These are phyloP conservation scores for Camponotus vicinus DNA, from an alignment of 1,140 invertebrate species.

Conservation along the genomic window DNA sequence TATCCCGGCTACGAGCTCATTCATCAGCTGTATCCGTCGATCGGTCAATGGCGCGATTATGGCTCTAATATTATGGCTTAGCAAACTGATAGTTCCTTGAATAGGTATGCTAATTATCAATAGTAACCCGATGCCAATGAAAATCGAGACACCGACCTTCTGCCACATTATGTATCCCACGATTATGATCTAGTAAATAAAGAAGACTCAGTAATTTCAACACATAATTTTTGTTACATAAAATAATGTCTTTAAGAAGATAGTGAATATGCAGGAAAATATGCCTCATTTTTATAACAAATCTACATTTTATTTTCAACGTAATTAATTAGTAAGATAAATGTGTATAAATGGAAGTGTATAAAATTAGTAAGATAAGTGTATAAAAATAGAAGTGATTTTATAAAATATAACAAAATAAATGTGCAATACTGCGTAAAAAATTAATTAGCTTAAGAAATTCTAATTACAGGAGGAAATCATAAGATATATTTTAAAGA, in stretches of 20 bases:
- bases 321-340: neutral
- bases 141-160: slow-evolving; percentile 89
- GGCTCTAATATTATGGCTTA: slow-evolving; percentile 86
- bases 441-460: slow-evolving; percentile 23
- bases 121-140: slow-evolving; percentile 90
- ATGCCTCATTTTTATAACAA: neutral
- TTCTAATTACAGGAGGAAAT: neutral
- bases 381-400: neutral
- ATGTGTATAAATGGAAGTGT: neutral
- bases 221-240: neutral
- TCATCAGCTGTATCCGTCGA: slow-evolving; percentile 92
- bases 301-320: too few relatives aligned
- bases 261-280: neutral
- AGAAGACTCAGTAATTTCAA: neutral
- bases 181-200: slow-evolving; percentile 82
- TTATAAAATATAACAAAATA: neutral
- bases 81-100: slow-evolving; percentile 89
- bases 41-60: slow-evolving; percentile 89
- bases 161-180: slow-evolving; percentile 89
- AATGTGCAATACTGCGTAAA: neutral
- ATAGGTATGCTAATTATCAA: slow-evolving; percentile 88
- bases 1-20: slow-evolving; percentile 91
- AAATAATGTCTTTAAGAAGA: neutral
- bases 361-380: neutral
- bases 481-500: neutral